phyloP scores from a whole-genome alignment of 2,797 vertebrate genomes.

The Sebastes minor region DNA sequence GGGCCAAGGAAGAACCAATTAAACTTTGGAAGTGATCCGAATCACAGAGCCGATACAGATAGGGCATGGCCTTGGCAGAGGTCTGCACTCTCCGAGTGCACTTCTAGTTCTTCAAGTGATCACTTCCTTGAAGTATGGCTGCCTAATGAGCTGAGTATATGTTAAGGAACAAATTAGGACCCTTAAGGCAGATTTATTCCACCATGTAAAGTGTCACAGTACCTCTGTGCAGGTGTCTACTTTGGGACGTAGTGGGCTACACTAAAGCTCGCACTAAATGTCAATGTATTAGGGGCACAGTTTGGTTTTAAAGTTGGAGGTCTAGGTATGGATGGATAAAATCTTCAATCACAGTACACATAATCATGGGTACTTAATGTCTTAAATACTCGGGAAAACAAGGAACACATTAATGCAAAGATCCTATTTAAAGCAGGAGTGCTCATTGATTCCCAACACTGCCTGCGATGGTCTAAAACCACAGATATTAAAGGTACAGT shows the following conservation, averaged over 20 bases:
- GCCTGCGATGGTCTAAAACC: neutral
- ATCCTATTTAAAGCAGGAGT: neutral
- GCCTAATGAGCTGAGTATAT: constrained; percentile 34
- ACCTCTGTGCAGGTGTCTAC: neutral
- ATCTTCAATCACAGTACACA: neutral
- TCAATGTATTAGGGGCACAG: neutral
- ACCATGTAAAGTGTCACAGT: constrained; percentile 13
- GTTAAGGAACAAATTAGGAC: constrained; percentile 39
- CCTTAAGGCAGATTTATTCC: constrained; percentile 22
- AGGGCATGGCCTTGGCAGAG: neutral
- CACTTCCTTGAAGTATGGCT: constrained; percentile 11
- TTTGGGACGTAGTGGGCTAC: neutral
- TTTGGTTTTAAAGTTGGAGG: neutral
- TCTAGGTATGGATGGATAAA: neutral
- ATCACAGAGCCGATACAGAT: neutral
- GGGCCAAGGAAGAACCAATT: neutral
- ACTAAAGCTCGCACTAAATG: neutral
- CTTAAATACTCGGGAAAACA: neutral
- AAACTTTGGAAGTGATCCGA: neutral
- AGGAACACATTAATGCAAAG: neutral
- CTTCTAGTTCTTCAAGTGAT: constrained; percentile 12
- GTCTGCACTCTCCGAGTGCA: neutral
- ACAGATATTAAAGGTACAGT: neutral
- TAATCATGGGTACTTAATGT: neutral
- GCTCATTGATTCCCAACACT: neutral